phyloP scores from a whole-genome alignment of 2,113 vertebrate genomes.

The Glaucomys volans region DNA sequence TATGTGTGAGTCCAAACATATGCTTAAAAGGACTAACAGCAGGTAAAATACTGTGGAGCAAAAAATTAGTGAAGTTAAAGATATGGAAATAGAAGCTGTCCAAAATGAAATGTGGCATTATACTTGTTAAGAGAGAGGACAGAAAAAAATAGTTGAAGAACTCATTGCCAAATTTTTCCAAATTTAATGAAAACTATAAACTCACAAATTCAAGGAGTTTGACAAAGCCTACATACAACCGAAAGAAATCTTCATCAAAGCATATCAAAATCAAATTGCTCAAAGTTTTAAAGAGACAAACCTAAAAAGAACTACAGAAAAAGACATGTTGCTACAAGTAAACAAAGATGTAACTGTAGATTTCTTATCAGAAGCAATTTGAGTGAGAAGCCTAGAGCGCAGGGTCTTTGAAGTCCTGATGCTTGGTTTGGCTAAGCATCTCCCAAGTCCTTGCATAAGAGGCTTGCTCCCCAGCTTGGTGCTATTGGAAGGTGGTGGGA shows the following conservation, averaged over 20 bases:
- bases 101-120: not conserved
- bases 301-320: not conserved
- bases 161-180: not conserved
- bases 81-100: not conserved
- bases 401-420: not conserved
- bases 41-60: not conserved
- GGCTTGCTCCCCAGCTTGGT: not conserved
- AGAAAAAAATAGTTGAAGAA: not conserved
- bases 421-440: not conserved
- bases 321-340: not conserved
- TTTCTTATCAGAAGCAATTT: not conserved
- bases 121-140: not conserved
- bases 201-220: not conserved
- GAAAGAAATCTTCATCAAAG: not conserved
- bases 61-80: not conserved
- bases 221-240: not conserved
- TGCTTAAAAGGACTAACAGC: accelerated
- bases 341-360: too few relatives aligned
- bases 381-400: not conserved
- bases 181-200: not conserved
- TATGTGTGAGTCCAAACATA: not conserved
- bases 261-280: not conserved
- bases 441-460: not conserved
- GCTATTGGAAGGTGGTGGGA: not conserved
- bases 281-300: conserved; percentile 1